A percentile compares a stretch with the other conserved stretches of the same genome.
These are phyloP conservation scores for Phataginus tetradactyla DNA, from an alignment of 2,797 vertebrate species.

Conservation along the genomic window DNA sequence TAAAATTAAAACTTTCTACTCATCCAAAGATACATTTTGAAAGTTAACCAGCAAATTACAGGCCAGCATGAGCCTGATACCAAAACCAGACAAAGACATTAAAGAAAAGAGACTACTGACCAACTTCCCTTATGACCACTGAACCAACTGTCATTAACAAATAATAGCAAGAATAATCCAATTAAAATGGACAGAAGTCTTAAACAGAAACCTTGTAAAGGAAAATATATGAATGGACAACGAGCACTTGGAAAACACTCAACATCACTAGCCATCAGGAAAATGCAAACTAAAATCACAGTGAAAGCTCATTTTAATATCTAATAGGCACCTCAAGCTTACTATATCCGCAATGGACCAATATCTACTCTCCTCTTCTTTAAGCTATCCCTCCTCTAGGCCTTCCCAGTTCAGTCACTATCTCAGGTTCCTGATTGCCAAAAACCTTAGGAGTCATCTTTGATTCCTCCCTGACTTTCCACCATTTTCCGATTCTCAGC, in stretches of 20 bases:
- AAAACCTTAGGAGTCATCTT: background rate
- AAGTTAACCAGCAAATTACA: conserved; percentile 16
- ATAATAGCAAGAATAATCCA: background rate
- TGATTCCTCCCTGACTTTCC: background rate
- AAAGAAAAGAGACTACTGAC: background rate
- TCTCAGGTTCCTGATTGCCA: background rate
- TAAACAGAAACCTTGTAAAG: background rate
- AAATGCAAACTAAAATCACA: conserved; percentile 31
- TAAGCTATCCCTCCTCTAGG: background rate
- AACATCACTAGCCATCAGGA: background rate
- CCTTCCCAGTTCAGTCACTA: background rate
- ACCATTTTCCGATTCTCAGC: background rate
- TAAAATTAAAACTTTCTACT: conserved; percentile 20
- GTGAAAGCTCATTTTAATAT: background rate
- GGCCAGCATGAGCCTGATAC: background rate
- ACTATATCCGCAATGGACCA: background rate
- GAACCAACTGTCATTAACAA: conserved; percentile 8
- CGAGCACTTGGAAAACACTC: background rate
- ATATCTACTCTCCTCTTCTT: background rate
- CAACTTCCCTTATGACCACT: background rate
- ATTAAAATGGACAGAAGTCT: background rate
- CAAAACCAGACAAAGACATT: conserved; percentile 19
- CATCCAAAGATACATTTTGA: background rate
- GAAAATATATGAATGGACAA: background rate
- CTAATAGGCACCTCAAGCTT: background rate